phyloP scores from a whole-genome alignment of 2,113 vertebrate genomes.

The Corythoichthys intestinalis region DNA sequence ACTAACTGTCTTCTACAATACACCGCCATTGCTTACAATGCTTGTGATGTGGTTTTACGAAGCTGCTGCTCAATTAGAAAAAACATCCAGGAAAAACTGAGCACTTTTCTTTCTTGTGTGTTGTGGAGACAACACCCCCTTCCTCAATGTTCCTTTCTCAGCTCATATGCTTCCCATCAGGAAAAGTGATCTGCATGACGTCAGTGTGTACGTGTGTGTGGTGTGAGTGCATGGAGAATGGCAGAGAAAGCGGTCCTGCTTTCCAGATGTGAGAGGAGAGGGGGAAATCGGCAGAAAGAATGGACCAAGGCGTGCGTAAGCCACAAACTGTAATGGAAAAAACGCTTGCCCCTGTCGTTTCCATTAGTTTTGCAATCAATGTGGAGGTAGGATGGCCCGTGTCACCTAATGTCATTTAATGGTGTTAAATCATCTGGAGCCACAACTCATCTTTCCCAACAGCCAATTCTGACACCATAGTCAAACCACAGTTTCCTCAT shows the following conservation, averaged over 20 bases:
- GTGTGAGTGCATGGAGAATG: slow-evolving; percentile 36
- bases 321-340: slow-evolving; percentile 11
- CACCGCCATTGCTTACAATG: not conserved
- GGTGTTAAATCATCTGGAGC: not conserved
- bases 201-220: slow-evolving; percentile 31
- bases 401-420: not conserved
- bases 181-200: slow-evolving; percentile 54
- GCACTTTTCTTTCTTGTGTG: slow-evolving; percentile 37
- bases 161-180: slow-evolving; percentile 70
- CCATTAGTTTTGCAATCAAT: slow-evolving; percentile 7
- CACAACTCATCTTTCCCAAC: slow-evolving; percentile 11
- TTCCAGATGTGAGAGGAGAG: slow-evolving; percentile 76
- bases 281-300: slow-evolving; percentile 45
- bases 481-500: slow-evolving; percentile 44
- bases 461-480: not conserved
- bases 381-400: not conserved
- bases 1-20: not conserved
- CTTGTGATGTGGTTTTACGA: not conserved
- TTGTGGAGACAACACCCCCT: slow-evolving; percentile 55
- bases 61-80: not conserved
- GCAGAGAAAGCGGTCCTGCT: slow-evolving; percentile 68
- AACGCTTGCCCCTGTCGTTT: slow-evolving; percentile 5
- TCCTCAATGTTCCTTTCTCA: slow-evolving; percentile 51
- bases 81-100: slow-evolving; percentile 49
- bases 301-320: slow-evolving; percentile 24